phyloP scores from a whole-genome alignment of 2,888 invertebrate species.

The Drosophila recens region DNA sequence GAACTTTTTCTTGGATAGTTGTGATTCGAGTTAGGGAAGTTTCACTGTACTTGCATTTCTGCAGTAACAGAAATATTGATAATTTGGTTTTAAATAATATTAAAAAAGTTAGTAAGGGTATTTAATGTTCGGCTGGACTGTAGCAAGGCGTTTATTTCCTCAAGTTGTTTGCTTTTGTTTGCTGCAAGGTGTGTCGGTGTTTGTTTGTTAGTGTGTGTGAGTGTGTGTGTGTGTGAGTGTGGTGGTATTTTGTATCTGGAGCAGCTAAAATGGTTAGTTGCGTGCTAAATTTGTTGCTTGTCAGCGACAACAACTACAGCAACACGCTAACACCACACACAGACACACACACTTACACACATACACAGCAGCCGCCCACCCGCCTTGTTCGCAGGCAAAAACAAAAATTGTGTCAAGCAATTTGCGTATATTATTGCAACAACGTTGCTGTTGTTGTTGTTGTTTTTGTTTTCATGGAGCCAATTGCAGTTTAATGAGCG shows the following conservation, averaged over 20 bases:
- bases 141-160: slow-evolving; percentile 22
- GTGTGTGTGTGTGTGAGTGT: slow-evolving; percentile 16
- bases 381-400: slow-evolving; percentile 30
- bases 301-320: slow-evolving; percentile 33
- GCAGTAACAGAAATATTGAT: no score
- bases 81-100: no score
- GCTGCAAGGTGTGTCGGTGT: slow-evolving; percentile 50
- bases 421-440: slow-evolving; percentile 78
- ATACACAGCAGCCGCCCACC: slow-evolving; percentile 40
- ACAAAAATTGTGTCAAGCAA: slow-evolving; percentile 79
- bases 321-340: slow-evolving; percentile 15
- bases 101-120: not conserved
- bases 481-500: slow-evolving; percentile 70
- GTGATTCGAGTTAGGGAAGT: no score
- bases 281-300: slow-evolving; percentile 72
- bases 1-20: no score
- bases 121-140: slow-evolving; percentile 1
- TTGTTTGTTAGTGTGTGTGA: slow-evolving; percentile 24
- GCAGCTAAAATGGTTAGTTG: slow-evolving; percentile 80
- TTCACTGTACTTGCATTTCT: no score
- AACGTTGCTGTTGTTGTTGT: slow-evolving; percentile 25
- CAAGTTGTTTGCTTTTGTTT: slow-evolving; percentile 41
- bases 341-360: slow-evolving; percentile 16
- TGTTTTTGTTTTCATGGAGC: slow-evolving; percentile 49
- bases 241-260: slow-evolving; percentile 66